Evolutionary conservation across 2,888 invertebrate genomes (phyloP).

Genomic region (Villa cingulata): DNA sequence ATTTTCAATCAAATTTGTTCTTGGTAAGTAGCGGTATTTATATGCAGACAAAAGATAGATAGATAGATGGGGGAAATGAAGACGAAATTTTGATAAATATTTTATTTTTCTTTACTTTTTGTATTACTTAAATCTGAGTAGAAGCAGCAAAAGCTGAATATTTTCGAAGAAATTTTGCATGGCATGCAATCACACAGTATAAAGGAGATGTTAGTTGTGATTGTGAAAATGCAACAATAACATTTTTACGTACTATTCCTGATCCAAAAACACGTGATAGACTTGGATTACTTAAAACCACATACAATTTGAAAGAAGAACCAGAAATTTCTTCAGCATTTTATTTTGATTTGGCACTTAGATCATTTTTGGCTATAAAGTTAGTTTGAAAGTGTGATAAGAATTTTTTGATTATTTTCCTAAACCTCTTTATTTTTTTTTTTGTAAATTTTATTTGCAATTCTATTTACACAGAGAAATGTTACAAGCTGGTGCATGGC

Average conservation of each 20-base stretch:
- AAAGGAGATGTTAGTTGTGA: slow-evolving; percentile 60
- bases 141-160: slow-evolving; percentile 57
- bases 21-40: too few relatives aligned
- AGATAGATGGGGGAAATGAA: too few relatives aligned
- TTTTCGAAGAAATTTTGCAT: slow-evolving; percentile 73
- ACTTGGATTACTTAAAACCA: slow-evolving; percentile 53
- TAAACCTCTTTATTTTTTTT: too few relatives aligned
- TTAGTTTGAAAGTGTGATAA: too few relatives aligned
- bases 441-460: too few relatives aligned
- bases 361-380: slow-evolving; percentile 60
- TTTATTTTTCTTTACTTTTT: background rate
- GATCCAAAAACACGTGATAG: slow-evolving; percentile 56
- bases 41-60: too few relatives aligned
- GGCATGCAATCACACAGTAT: slow-evolving; percentile 71
- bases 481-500: slow-evolving; percentile 59
- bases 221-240: slow-evolving; percentile 62
- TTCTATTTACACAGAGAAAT: slow-evolving; percentile 51
- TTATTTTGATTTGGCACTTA: slow-evolving; percentile 71
- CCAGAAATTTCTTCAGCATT: slow-evolving; percentile 71
- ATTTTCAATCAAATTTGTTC: slow-evolving; percentile 52
- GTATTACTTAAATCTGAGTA: slow-evolving; percentile 5
- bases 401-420: too few relatives aligned
- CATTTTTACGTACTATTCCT: slow-evolving; percentile 59
- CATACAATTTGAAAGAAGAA: slow-evolving; percentile 53
- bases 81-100: background rate